Base-by-base conservation (phyloP, 2,797 vertebrate genomes). In the Lates japonicus region DNA sequence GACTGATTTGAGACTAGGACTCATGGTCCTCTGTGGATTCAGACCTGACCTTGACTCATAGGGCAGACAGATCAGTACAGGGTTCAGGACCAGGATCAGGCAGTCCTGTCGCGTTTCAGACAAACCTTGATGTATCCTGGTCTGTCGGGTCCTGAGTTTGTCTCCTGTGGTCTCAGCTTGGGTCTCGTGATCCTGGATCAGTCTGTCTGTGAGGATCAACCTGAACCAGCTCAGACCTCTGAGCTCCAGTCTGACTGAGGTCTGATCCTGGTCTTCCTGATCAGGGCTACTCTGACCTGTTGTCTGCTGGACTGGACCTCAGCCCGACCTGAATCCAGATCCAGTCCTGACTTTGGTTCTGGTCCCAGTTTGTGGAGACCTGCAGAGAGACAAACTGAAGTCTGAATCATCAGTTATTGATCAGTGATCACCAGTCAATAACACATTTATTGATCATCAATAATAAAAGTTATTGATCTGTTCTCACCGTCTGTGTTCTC, bases 231-330 rank as follows among this genome's bases (percentile, higher is more conserved):
- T 33, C 10, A 31, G 54, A 44, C 4, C 1, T 64, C 11, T 57
- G 31, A 2, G 5, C n/a, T 62, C 33, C n/a, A 16, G 42, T 51
- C 46, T 16, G 12, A 57, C 41, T 4, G 11, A 25, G n/a, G 25
- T 76, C 46, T 46, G 49, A 51, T 77, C 54, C 39, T 67, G 68
- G 86, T 72, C 71, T 71, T 87, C 57, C 33, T 83, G 54, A 87
- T 76, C 31, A 51, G 31, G 16, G 88, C 86, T 60, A 66, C 7
- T 70, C 46, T 58, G 46, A 85, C 51, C 16, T 88, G 71, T 5
- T 78, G 33, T 73, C 68, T 85, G 48, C 46, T 46, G 42, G 61
- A 29, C 75, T 52, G 78, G 51, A 75, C 14, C 25, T 70, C 10
- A 25, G 1, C 10, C 16, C 37, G 46, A 58, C 49, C 22, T 60